Evolutionary conservation across 2,888 invertebrate species (phyloP).

Genomic region (Macaria notata): DNA sequence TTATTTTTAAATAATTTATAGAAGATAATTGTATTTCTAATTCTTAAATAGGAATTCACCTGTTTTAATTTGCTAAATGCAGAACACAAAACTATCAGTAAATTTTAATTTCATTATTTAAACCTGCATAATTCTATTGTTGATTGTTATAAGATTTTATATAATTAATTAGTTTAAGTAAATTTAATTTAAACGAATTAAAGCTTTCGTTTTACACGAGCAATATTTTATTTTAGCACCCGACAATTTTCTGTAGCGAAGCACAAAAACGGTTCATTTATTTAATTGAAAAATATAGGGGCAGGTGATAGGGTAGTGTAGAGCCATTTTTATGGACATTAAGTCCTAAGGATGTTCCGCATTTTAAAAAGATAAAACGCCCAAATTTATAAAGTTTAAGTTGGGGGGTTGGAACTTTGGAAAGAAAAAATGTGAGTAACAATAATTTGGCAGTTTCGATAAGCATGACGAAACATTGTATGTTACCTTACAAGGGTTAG

Average conservation of each 20-base stretch:
- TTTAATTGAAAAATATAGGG: slow-evolving; percentile 30
- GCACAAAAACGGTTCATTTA: slow-evolving; percentile 20
- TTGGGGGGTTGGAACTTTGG: slow-evolving; percentile 33
- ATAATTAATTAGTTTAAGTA: slow-evolving; percentile 1
- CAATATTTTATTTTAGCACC: slow-evolving; percentile 15
- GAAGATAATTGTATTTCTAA: too few relatives aligned
- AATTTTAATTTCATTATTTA: too few relatives aligned
- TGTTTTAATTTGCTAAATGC: too few relatives aligned
- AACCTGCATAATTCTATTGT: not conserved
- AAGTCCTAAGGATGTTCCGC: slow-evolving; percentile 44
- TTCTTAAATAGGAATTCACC: too few relatives aligned
- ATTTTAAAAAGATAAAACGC: slow-evolving; percentile 65
- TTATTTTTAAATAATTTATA: too few relatives aligned
- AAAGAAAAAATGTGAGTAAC: slow-evolving; percentile 46
- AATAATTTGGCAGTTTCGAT: slow-evolving; percentile 63
- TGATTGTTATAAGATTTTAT: slow-evolving; percentile 16
- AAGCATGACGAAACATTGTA: slow-evolving; percentile 86
- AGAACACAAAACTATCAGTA: too few relatives aligned
- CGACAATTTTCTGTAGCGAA: slow-evolving; percentile 3
- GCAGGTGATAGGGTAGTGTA: slow-evolving; percentile 50
- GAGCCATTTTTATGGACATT: slow-evolving; percentile 54
- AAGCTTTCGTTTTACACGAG: slow-evolving; percentile 13
- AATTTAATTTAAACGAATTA: slow-evolving; percentile 18
- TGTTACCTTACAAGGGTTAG: slow-evolving; percentile 23
- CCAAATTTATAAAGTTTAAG: slow-evolving; percentile 38